phyloP scores from a whole-genome alignment of 2,113 vertebrate species.

The Indicator maculatus region DNA sequence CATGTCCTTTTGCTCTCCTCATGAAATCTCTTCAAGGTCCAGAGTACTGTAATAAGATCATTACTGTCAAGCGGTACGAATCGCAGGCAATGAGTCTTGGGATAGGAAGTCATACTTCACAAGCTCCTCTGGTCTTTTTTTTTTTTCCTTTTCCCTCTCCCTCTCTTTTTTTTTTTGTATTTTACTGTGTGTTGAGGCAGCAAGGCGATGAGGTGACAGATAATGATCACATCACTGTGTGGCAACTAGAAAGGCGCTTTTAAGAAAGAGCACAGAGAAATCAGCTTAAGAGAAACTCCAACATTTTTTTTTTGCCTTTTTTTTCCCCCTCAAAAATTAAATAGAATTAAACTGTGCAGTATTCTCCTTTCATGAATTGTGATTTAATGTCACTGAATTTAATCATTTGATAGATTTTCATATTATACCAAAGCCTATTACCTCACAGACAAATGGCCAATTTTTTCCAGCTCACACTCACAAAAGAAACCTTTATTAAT shows the following conservation, averaged over 20 bases:
- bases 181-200: constrained; percentile 78
- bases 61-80: constrained; percentile 85
- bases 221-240: constrained; percentile 81
- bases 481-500: constrained; percentile 64
- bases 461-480: constrained; percentile 63
- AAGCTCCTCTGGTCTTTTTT: constrained; percentile 72
- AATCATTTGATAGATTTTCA: constrained; percentile 74
- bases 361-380: constrained; percentile 67
- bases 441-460: constrained; percentile 77
- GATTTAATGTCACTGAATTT: constrained; percentile 69
- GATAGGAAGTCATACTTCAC: constrained; percentile 85
- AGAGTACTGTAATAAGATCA: constrained; percentile 86
- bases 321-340: constrained; percentile 72
- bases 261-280: constrained; percentile 77
- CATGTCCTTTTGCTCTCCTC: constrained; percentile 80
- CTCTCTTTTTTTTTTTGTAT: constrained; percentile 43
- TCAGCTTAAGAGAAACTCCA: constrained; percentile 79
- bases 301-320: constrained; percentile 46
- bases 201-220: constrained; percentile 77
- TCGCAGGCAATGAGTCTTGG: constrained; percentile 83
- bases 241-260: constrained; percentile 82
- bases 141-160: not conserved
- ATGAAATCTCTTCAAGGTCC: constrained; percentile 86
- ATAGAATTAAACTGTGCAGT: constrained; percentile 76
- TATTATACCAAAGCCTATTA: constrained; percentile 72